Evolutionary conservation across 2,113 vertebrate species (phyloP), one percentile per base, ranked within the genome.

Genomic region (Cacatua alba): DNA sequence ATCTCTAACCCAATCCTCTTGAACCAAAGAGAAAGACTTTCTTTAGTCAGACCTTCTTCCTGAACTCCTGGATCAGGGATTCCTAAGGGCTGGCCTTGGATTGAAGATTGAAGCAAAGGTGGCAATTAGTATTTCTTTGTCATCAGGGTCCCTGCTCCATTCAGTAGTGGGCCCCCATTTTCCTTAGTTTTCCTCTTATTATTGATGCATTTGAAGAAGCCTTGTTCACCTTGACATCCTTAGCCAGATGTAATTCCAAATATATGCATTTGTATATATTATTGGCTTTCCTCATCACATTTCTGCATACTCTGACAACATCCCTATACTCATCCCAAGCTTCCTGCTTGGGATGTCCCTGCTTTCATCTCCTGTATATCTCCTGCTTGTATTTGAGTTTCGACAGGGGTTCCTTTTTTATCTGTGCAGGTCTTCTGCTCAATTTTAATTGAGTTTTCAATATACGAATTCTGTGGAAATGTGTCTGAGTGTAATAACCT

Each of bases 381-480:
- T 59, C 57, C 33, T 59, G 57, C 33, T 35, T 59, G 33, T 35
- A 24, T 59, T 59, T 59, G n/a, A 59, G 33, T 59, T 59, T 59
- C 35, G 33, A 59, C 33, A 59, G 57, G 33, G 57, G 57, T 35
- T 59, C 57, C 21, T 59, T 59, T 59, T 59, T 35, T 35, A 35
- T 24, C 13, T 24, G 33, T 35, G 33, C 57, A 35, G 33, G 10
- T 35, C 33, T 35, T 33, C 21, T 59, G 33, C 33, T 35, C 4
- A 2, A 82, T 97, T 97, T 98, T 97, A 97, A 97, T 97, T 95
- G 72, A 94, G 69, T 88, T 92, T 91, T 96, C 70, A 86, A 63
- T 96, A 95, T 97, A 96, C 96, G 75, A 97, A 98, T 98, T 97
- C 96, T 86, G 88, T 90, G 79, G 78, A 97, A 83, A 95, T 81